A percentile compares a stretch with the other conserved stretches of the same genome.
Conservation (phyloP, 35 echinoderm and acorn worm species). For the Apostichopus parvimensis region DNA sequence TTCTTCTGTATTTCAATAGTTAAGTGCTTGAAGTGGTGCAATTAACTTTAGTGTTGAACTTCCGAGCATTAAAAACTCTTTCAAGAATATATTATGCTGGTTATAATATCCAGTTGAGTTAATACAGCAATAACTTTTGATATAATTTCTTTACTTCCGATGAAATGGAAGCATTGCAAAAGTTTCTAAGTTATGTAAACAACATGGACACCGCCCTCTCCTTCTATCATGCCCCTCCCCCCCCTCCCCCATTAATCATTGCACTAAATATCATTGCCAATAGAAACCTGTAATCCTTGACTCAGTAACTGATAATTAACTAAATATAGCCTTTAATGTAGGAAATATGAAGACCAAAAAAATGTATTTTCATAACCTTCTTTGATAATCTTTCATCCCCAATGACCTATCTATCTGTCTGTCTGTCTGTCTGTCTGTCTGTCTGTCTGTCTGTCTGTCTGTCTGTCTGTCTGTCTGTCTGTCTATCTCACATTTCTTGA, state of each 20-base stretch:
- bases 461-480: too few relatives aligned
- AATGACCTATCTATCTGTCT: too few relatives aligned
- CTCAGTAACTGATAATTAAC: constrained; percentile 80
- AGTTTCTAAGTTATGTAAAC: constrained; percentile 82
- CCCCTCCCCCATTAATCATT: too few relatives aligned
- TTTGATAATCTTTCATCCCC: too few relatives aligned
- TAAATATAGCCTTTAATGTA: constrained; percentile 46
- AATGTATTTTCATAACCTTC: too few relatives aligned
- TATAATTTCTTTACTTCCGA: constrained; percentile 45
- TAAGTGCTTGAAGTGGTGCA: not conserved
- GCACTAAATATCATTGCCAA: too few relatives aligned
- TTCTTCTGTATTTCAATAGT: too few relatives aligned
- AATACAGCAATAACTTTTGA: too few relatives aligned
- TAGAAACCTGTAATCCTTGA: constrained; percentile 7
- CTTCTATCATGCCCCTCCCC: constrained; percentile 75
- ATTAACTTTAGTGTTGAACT: not conserved
- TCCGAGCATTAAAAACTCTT: not conserved
- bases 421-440: too few relatives aligned
- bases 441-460: too few relatives aligned
- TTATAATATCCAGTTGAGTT: not conserved
- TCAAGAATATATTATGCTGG: not conserved
- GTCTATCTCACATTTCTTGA: too few relatives aligned
- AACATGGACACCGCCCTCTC: constrained; percentile 92
- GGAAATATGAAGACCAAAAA: not conserved
- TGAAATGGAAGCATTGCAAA: constrained; percentile 82